Conservation (phyloP, 1,140 invertebrate genomes). For the Musca domestica region DNA sequence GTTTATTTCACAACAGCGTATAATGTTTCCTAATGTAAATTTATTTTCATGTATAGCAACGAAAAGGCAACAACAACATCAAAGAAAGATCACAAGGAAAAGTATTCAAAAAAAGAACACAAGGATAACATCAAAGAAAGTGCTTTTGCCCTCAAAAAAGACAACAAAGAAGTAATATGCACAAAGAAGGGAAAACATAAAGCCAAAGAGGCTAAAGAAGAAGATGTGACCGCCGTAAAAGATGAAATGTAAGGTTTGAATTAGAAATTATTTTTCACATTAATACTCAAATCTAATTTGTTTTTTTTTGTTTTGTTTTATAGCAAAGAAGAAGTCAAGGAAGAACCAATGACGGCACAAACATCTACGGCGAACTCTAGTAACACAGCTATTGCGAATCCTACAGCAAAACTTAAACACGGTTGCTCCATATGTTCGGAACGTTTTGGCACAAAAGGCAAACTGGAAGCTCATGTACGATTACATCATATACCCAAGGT, state of each 20-base stretch:
- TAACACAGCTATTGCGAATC: background rate
- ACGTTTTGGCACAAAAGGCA: constrained; percentile 38
- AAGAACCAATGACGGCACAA: background rate
- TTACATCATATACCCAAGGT: constrained; percentile 37
- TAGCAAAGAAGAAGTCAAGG: constrained; percentile 5
- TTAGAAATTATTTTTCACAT: background rate
- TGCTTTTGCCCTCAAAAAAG: too few relatives aligned
- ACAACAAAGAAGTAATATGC: background rate
- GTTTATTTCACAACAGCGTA: too few relatives aligned
- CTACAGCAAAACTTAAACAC: constrained; percentile 24
- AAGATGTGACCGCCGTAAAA: background rate
- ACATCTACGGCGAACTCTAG: background rate
- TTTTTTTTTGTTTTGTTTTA: background rate
- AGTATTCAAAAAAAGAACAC: too few relatives aligned
- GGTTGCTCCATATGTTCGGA: constrained; percentile 42
- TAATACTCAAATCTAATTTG: background rate
- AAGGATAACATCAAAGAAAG: too few relatives aligned
- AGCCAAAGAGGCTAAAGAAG: background rate
- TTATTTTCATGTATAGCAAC: too few relatives aligned
- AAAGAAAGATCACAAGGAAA: too few relatives aligned
- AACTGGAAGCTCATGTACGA: constrained; percentile 37
- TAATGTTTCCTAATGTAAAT: too few relatives aligned
- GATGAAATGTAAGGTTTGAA: constrained; percentile 19
- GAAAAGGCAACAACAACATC: too few relatives aligned
- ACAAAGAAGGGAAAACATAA: constrained; percentile 31